Evolutionary conservation across 2,888 invertebrate genomes (phyloP), one percentile per base, ranked within the genome.

Genomic region (Halictus ligatus): DNA sequence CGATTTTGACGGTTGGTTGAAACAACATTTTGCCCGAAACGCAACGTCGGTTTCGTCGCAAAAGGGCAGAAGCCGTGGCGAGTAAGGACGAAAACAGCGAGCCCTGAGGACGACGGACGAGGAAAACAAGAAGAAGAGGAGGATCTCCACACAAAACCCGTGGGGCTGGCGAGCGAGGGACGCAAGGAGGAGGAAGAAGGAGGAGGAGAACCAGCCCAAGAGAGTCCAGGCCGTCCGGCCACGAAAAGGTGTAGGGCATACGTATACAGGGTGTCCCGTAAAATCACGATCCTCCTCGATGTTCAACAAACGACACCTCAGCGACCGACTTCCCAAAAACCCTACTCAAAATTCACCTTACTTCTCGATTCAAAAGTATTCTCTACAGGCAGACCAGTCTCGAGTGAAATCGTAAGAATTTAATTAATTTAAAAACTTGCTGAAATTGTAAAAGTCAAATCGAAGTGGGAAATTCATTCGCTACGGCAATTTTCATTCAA

Each of bases 41-140:
- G 25, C 25, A 46, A 72, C 80, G 83, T 71, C 75, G 67, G 72
- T 69, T 67, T 46, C 75, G 75, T 50, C 50, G 43, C 83, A 48
- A 79, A 40, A 40, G 72, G 71, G 81, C 60, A 72, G 75, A 83
- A 81, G 69, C n/a, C 75, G 13, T 29, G 35, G 54, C 13, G 67
- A 69, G 48, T 73, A 71, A 71, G 64, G 74, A 86, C 64, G 78
- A 80, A 83, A 80, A 90, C 77, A 58, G 54, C 25, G 75, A 79
- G 48, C 75, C 73, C 73, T 81, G 69, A 69, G 78, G 64, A 85
- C 75, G 84, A 75, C 35, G 88, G 80, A 80, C 85, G 75, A 75
- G 78, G 87, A 80, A 91, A 91, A 92, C 85, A 92, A 92, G 88
- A 91, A 90, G 88, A 85, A 84, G 75, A 78, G 77, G 84, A 87